phyloP scores from a whole-genome alignment of 2,113 vertebrate species.

The Thalassarche chlororhynchos region DNA sequence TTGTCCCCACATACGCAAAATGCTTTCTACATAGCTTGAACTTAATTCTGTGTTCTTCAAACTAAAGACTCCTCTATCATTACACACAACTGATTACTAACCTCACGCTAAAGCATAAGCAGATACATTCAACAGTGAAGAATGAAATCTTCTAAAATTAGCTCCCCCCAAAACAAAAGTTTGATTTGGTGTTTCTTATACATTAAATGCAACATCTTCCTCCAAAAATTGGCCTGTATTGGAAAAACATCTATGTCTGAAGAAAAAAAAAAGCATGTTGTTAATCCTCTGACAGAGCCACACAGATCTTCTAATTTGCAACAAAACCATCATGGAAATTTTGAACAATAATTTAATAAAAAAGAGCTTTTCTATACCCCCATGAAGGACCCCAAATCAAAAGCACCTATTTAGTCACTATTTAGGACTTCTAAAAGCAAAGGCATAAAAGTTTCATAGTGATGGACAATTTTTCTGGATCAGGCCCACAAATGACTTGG shows the following conservation, averaged over 20 bases:
- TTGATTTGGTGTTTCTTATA: not conserved
- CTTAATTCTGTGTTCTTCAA: not conserved
- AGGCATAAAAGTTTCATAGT: not conserved
- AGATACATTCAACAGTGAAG: not conserved
- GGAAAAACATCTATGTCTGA: not conserved
- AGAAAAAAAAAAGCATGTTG: not conserved
- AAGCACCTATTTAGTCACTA: not conserved
- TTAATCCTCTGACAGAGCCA: not conserved
- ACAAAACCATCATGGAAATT: not conserved
- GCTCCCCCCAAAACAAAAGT: not conserved
- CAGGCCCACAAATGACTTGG: not conserved
- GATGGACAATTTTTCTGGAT: not conserved
- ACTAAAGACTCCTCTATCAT: not conserved
- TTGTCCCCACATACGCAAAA: not conserved
- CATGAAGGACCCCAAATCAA: not conserved
- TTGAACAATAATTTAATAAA: not conserved
- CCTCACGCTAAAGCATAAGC: not conserved
- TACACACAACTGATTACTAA: not conserved
- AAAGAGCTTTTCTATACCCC: not conserved
- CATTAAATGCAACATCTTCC: not conserved
- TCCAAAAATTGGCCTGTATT: not conserved
- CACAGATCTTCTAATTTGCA: not conserved
- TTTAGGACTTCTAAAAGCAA: not conserved
- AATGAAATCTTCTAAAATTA: not conserved
- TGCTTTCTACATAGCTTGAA: not conserved